Conservation (phyloP, 2,113 vertebrate species). For the Microcebus tavaratra region DNA sequence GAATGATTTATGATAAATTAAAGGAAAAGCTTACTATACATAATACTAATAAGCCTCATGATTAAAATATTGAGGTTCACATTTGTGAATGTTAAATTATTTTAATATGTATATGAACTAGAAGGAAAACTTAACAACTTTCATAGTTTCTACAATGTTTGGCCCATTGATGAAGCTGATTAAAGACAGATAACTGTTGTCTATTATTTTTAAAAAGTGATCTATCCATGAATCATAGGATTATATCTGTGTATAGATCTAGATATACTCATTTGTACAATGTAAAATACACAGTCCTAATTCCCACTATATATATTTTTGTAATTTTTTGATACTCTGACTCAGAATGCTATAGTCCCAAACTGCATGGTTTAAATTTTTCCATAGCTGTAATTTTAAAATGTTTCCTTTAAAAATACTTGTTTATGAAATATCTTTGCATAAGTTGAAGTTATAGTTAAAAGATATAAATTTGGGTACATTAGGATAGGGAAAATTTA, state of each 20-base stretch:
- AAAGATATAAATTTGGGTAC: neutral
- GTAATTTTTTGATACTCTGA: slow-evolving; percentile 10
- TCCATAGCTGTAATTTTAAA: neutral
- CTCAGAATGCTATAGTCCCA: neutral
- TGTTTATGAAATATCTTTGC: neutral
- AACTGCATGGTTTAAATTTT: neutral
- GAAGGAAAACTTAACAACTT: slow-evolving; percentile 3
- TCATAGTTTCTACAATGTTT: neutral
- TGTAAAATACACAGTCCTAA: neutral
- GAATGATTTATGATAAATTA: neutral
- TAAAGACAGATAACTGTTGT: neutral
- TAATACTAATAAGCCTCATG: neutral
- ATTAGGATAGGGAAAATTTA: neutral
- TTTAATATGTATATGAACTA: neutral
- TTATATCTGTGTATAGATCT: neutral
- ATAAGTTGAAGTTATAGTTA: neutral
- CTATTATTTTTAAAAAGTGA: neutral
- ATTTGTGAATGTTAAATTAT: neutral
- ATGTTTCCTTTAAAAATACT: neutral
- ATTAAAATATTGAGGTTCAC: neutral
- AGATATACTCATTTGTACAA: neutral
- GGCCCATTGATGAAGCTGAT: neutral
- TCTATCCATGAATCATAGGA: neutral
- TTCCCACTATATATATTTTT: neutral
- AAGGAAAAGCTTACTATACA: neutral